Conservation (phyloP, 2,113 vertebrate genomes). For the Acrocephalus arundinaceus region DNA sequence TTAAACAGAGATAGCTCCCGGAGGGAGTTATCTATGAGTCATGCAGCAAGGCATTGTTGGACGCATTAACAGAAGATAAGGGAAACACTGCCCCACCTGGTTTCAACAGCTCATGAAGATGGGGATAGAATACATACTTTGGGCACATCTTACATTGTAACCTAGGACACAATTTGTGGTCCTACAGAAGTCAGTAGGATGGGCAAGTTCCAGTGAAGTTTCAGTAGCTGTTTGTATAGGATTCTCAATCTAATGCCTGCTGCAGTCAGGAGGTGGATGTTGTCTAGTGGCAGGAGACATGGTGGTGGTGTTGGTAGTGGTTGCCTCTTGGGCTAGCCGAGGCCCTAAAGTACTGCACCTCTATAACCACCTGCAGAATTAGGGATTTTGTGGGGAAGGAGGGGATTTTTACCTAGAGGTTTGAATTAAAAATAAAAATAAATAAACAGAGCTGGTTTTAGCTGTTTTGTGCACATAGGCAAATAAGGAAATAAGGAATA, state of each 20-base stretch:
- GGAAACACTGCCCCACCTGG: too few relatives aligned
- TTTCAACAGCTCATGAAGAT: too few relatives aligned
- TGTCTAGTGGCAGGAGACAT: rapidly evolving
- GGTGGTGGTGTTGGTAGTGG: not conserved
- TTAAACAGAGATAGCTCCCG: too few relatives aligned
- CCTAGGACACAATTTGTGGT: not conserved
- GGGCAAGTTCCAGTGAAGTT: not conserved
- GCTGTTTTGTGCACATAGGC: not conserved
- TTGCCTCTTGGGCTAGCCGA: not conserved
- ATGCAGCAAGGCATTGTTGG: too few relatives aligned
- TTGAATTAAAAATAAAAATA: not conserved
- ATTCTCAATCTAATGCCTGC: not conserved
- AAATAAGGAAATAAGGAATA: not conserved
- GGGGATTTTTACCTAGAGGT: not conserved
- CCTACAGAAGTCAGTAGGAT: not conserved
- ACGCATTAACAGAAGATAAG: too few relatives aligned
- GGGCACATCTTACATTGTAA: too few relatives aligned
- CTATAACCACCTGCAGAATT: not conserved
- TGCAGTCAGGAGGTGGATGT: not conserved
- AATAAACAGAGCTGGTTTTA: not conserved
- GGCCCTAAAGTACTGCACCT: not conserved
- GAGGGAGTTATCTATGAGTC: too few relatives aligned
- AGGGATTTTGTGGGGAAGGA: not conserved
- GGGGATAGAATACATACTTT: too few relatives aligned
- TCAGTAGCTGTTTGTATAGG: not conserved